Percentiles rank a stretch among this genome's conserved stretches.
phyloP scores from a whole-genome alignment of 2,797 vertebrate genomes.

The Hyperoplus immaculatus region DNA sequence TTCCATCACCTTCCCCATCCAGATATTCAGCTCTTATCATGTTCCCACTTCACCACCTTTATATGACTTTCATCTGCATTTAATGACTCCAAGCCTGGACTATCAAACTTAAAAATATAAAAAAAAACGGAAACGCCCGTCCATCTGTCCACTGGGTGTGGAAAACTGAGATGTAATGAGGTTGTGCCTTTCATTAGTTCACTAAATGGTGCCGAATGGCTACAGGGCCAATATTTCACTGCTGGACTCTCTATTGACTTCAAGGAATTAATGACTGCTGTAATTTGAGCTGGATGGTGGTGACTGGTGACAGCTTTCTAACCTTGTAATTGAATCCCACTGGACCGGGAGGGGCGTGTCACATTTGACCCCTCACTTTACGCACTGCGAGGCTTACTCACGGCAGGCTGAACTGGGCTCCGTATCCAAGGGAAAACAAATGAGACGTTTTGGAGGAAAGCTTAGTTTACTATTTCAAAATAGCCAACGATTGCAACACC shows the following conservation, averaged over 20 bases:
- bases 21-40: constrained; percentile 41
- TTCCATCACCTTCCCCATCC: constrained; percentile 54
- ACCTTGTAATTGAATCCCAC: constrained; percentile 70
- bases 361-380: constrained; percentile 22
- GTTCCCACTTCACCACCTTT: constrained; percentile 8
- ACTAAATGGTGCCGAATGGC: constrained; percentile 70
- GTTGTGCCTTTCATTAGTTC: constrained; percentile 70
- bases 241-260: constrained; percentile 60
- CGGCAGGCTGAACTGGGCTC: constrained; percentile 13
- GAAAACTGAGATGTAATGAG: constrained; percentile 62
- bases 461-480: constrained; percentile 29
- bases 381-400: constrained; percentile 22
- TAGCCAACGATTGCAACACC: not conserved
- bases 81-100: constrained; percentile 33
- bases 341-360: constrained; percentile 48
- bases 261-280: constrained; percentile 72
- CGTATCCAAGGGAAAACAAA: constrained; percentile 7
- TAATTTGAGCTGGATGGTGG: constrained; percentile 70
- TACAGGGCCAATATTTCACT: constrained; percentile 46
- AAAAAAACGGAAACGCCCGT: constrained; percentile 41
- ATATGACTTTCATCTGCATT: constrained; percentile 1
- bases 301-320: constrained; percentile 71
- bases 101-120: constrained; percentile 39
- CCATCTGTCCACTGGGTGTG: constrained; percentile 63
- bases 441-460: constrained; percentile 11